These are phyloP conservation scores for Yoshiicerus persimilis DNA, from an alignment of 1,140 invertebrate species.

Conservation along the genomic window DNA sequence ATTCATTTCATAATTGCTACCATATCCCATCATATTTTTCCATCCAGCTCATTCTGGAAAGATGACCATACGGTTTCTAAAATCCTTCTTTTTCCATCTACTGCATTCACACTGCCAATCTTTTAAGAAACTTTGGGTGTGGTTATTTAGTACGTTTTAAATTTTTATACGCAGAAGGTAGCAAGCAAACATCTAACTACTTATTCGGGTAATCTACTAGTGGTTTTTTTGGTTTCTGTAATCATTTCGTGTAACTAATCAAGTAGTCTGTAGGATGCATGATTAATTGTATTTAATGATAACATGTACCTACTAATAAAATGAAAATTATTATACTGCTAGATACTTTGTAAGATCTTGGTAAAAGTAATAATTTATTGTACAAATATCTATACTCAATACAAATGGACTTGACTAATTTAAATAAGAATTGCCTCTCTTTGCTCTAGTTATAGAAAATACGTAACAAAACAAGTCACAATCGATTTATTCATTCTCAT, in stretches of 20 bases:
- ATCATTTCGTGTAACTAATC: too few relatives aligned
- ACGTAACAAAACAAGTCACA: background rate
- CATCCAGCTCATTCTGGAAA: background rate
- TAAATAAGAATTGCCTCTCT: background rate
- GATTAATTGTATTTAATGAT: background rate
- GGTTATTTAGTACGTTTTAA: too few relatives aligned
- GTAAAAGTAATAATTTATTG: background rate
- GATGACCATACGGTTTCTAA: background rate
- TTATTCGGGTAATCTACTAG: too few relatives aligned
- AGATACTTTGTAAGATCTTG: background rate
- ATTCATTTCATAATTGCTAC: constrained; percentile 8
- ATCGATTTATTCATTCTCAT: background rate
- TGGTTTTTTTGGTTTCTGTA: too few relatives aligned
- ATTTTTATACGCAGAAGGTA: too few relatives aligned
- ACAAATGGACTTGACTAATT: background rate
- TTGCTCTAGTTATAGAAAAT: background rate
- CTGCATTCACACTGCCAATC: background rate
- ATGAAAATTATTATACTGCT: background rate
- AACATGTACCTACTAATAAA: too few relatives aligned
- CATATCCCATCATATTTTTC: background rate
- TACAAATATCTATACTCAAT: background rate
- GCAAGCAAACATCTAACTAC: too few relatives aligned
- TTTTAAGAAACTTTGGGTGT: too few relatives aligned
- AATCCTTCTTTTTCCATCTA: background rate
- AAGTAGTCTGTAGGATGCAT: background rate